Base-by-base conservation (phyloP, 2,113 vertebrate genomes). In the Fulmarus glacialis region DNA sequence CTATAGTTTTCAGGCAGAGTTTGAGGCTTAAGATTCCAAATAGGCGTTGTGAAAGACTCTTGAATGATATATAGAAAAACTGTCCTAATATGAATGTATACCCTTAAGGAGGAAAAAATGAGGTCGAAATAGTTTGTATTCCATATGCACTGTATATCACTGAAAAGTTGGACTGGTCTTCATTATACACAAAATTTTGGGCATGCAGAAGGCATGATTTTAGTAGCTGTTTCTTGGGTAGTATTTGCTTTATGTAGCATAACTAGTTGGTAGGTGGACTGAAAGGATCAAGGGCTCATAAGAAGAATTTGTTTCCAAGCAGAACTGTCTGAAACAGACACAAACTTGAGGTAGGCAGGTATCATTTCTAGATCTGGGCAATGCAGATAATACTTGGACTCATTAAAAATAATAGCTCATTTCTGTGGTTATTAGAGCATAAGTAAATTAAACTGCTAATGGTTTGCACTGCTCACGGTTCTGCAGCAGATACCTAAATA, bases 401-500 rank as follows among this genome's bases (percentile, higher is more conserved):
- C 95, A 89, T 97, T 95, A 97, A 97, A 97, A 97, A 92, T 94
- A 96, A 97, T 92, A 96, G 87, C 87, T 96, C 60, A 94, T 97
- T 96, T 97, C 90, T 95, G 89, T 96, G 94, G 78, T 93, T 97
- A 96, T 95, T 86, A 97, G 90, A 97, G 85, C 94, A 92, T 81
- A 94, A 96, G 94, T 83, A 94, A 96, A 94, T 96, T 77, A 90
- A 96, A 96, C 94, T 89, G 80, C 92, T 96, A 87, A 84, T 82
- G 84, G 75, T 64, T 79, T 84, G 58, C 82, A 62, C 38, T 38
- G n/a, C 55, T 93, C 87, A 89, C 62, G 55, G 32, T 74, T 88
- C 92, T 93, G 77, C 71, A 84, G 75, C 68, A 81, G 85, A 72
- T 89, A 77, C 53, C 75, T 87, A 73, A 59, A 60, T 12, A 63